Conservation (phyloP, 2,113 vertebrate species). For the Cichladusa arquata region DNA sequence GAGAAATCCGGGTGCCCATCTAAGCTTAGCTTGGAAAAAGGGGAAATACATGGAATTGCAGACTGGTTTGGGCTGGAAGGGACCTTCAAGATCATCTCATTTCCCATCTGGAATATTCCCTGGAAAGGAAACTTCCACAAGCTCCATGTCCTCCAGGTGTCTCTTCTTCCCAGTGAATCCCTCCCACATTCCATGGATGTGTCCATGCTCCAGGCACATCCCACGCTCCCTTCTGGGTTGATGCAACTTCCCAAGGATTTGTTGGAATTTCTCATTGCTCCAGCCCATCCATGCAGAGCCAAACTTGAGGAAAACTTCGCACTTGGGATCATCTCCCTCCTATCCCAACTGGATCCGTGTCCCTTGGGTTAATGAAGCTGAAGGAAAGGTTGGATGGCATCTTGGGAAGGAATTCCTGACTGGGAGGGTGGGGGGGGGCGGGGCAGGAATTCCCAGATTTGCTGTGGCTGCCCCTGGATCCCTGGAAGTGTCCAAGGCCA, state of each 20-base stretch:
- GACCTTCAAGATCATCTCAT: background rate
- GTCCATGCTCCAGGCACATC: background rate
- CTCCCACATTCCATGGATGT: background rate
- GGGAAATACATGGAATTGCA: fast-evolving
- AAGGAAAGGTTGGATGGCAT: background rate
- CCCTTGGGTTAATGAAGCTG: background rate
- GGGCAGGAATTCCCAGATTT: background rate
- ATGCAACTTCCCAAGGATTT: background rate
- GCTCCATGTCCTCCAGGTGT: background rate
- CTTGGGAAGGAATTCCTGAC: background rate
- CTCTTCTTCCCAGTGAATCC: background rate
- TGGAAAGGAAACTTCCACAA: background rate
- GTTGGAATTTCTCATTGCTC: background rate
- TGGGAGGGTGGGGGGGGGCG: background rate
- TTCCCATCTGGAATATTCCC: background rate
- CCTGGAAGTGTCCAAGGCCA: fast-evolving
- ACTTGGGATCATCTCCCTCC: background rate
- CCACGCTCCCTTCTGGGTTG: fast-evolving
- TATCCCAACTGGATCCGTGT: background rate
- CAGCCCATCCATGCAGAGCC: fast-evolving
- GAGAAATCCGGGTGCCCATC: background rate
- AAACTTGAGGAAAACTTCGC: background rate
- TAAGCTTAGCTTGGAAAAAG: background rate
- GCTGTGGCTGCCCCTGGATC: background rate
- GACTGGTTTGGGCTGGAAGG: background rate